Conservation (phyloP, 2,888 invertebrate genomes). For the Chloroclysta siterata region DNA sequence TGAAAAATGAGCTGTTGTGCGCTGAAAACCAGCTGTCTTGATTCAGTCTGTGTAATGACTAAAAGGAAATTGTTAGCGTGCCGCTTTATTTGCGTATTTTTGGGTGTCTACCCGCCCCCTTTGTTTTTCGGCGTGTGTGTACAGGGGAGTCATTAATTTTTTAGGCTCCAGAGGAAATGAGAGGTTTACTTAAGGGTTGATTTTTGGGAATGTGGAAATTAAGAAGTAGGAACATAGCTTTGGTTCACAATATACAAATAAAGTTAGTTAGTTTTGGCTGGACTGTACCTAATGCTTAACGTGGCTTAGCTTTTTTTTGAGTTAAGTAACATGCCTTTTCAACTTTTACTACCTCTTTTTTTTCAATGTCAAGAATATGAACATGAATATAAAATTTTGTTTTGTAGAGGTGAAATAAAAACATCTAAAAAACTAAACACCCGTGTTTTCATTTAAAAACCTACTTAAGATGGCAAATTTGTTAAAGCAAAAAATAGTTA, state of each 20-base stretch:
- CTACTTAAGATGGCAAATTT: background rate
- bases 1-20: too few species aligned
- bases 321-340: too few species aligned
- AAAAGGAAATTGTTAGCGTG: constrained; percentile 75
- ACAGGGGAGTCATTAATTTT: constrained; percentile 72
- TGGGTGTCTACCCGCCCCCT: constrained; percentile 60
- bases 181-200: constrained; percentile 52
- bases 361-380: too few species aligned
- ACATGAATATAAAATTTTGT: too few species aligned
- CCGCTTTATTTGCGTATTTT: constrained; percentile 70
- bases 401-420: too few species aligned
- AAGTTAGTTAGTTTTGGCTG: too few species aligned
- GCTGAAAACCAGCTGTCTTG: constrained; percentile 36
- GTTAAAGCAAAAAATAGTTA: background rate
- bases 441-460: too few species aligned
- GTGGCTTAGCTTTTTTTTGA: too few species aligned
- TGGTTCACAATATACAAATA: background rate
- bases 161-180: constrained; percentile 67
- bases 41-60: constrained; percentile 58
- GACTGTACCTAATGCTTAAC: too few species aligned
- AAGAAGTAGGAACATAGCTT: constrained; percentile 21
- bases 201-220: constrained; percentile 30
- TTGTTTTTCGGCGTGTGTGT: constrained; percentile 76
- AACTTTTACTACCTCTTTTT: too few species aligned
- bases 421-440: too few species aligned